phyloP scores from a whole-genome alignment of 2,888 invertebrate species.

The Spisula solida region DNA sequence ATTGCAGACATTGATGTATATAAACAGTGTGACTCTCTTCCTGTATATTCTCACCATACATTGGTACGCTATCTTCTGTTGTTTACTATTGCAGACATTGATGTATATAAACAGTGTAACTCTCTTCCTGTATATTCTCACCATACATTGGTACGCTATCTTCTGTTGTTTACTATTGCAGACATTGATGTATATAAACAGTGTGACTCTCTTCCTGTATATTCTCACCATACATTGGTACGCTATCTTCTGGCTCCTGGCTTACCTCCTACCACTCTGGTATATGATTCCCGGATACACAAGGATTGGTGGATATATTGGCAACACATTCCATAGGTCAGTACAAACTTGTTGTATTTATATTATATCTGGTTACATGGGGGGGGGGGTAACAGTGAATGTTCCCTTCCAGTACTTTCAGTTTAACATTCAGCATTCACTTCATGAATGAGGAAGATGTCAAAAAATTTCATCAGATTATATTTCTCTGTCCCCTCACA shows the following conservation, averaged over 20 bases:
- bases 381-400: too few relatives aligned
- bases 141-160: conserved; percentile 82
- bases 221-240: conserved; percentile 83
- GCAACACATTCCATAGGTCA: conserved; percentile 83
- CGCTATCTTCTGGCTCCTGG: conserved; percentile 78
- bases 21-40: conserved; percentile 78
- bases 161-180: conserved; percentile 81
- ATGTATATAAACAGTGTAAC: conserved; percentile 81
- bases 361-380: too few relatives aligned
- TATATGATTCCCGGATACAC: conserved; percentile 83
- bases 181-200: conserved; percentile 82
- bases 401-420: too few relatives aligned
- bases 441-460: too few relatives aligned
- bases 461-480: too few relatives aligned
- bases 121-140: conserved; percentile 77
- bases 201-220: conserved; percentile 76
- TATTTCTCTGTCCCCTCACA: too few relatives aligned
- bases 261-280: conserved; percentile 73
- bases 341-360: conserved; percentile 51
- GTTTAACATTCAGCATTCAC: too few relatives aligned
- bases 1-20: conserved; percentile 81
- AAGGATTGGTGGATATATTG: conserved; percentile 83
- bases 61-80: conserved; percentile 84
- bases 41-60: conserved; percentile 79
- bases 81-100: conserved; percentile 80